Conservation (phyloP, 1,140 invertebrate genomes). For the Mya arenaria region DNA sequence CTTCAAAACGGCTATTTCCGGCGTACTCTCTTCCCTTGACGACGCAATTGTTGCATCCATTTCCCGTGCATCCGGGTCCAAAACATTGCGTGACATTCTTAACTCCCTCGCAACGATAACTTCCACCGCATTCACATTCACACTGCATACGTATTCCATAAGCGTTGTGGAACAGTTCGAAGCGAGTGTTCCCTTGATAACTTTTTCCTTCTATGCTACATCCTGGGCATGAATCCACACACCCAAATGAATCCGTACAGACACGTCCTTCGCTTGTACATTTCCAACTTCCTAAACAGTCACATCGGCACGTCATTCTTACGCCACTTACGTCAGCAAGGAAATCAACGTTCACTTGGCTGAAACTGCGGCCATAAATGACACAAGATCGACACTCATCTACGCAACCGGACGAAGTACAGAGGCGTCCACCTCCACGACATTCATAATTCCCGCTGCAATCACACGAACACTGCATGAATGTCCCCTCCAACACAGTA, state of each 20-base stretch:
- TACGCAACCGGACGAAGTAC: slow-evolving; percentile 25
- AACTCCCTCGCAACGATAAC: slow-evolving; percentile 37
- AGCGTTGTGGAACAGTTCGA: slow-evolving; percentile 37
- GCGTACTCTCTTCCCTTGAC: slow-evolving; percentile 17
- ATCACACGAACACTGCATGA: slow-evolving; percentile 20
- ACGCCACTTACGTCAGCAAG: background rate
- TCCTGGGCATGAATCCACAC: slow-evolving; percentile 13
- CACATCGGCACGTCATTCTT: slow-evolving; percentile 42
- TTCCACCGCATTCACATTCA: slow-evolving; percentile 44
- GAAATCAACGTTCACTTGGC: slow-evolving; percentile 1
- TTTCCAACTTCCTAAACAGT: slow-evolving; percentile 23
- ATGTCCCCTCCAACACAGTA: background rate
- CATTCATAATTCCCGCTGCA: slow-evolving; percentile 34
- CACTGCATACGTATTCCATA: slow-evolving; percentile 42
- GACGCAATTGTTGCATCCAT: slow-evolving; percentile 19
- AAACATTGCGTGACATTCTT: slow-evolving; percentile 6
- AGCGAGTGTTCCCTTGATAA: slow-evolving; percentile 39
- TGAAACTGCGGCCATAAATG: slow-evolving; percentile 2
- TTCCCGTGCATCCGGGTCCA: slow-evolving; percentile 17
- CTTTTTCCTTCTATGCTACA: slow-evolving; percentile 34
- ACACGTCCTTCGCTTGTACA: slow-evolving; percentile 2
- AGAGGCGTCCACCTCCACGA: slow-evolving; percentile 1
- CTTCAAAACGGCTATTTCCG: slow-evolving; percentile 36
- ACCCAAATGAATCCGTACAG: slow-evolving; percentile 24
- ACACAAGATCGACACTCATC: background rate